Evolutionary conservation across 2,113 vertebrate species (phyloP).

Genomic region (cattle (Bos taurus)): DNA sequence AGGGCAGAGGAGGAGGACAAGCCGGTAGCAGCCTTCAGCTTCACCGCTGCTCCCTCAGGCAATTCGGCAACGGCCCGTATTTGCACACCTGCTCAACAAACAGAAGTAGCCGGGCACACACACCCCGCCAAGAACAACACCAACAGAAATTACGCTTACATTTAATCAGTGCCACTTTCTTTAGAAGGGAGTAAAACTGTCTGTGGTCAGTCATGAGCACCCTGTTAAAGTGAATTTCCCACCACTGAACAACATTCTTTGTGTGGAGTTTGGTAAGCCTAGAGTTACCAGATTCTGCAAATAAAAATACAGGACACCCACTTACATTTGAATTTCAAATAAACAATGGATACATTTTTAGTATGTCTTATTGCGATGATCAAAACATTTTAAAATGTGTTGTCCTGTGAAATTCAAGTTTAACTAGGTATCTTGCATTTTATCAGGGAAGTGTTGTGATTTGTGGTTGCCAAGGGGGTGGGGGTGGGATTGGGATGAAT

Average conservation of each 20-base stretch:
- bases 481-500: background rate
- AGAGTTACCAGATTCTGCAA: background rate
- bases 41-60: background rate
- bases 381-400: background rate
- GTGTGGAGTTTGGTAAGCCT: background rate
- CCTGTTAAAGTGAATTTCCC: background rate
- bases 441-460: background rate
- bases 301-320: background rate
- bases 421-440: background rate
- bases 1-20: background rate
- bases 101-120: background rate
- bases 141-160: background rate
- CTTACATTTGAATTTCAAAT: conserved; percentile 9
- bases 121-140: background rate
- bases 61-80: background rate
- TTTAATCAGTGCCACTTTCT: background rate
- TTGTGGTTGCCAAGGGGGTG: background rate
- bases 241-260: background rate
- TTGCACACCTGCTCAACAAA: background rate
- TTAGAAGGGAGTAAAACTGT: background rate
- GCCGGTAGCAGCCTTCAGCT: background rate
- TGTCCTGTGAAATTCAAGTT: background rate
- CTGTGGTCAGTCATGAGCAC: background rate
- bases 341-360: background rate
- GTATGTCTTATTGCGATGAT: background rate